Percentiles rank a stretch among this genome's conserved stretches.
These are phyloP conservation scores for Dendrolimus houi DNA, from an alignment of 2,888 invertebrate species.

Conservation along the genomic window DNA sequence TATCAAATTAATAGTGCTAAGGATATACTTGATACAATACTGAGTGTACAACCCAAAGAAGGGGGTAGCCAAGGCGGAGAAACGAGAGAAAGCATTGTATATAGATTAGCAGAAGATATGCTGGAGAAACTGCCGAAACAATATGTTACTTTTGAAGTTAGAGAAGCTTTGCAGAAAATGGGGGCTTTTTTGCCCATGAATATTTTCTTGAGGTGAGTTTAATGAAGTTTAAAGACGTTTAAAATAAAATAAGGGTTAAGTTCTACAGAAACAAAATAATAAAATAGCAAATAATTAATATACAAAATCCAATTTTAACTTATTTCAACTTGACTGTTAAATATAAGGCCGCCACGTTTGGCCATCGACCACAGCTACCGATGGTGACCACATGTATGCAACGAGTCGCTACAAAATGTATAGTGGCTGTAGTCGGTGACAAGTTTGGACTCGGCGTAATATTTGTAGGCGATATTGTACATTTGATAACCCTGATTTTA, in stretches of 20 bases:
- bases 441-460: too few species aligned
- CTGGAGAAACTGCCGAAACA: slow-evolving; percentile 84
- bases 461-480: too few species aligned
- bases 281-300: not conserved
- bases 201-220: slow-evolving; percentile 85
- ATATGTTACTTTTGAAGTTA: slow-evolving; percentile 92
- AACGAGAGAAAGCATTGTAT: slow-evolving; percentile 94
- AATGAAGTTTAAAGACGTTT: too few species aligned
- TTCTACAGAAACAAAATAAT: too few species aligned
- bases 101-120: slow-evolving; percentile 96
- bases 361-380: too few species aligned
- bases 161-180: slow-evolving; percentile 92
- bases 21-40: slow-evolving; percentile 93
- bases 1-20: slow-evolving; percentile 98
- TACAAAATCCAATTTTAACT: not conserved
- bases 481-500: too few species aligned
- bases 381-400: too few species aligned
- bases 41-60: slow-evolving; percentile 98
- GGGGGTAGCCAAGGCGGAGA: slow-evolving; percentile 94
- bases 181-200: slow-evolving; percentile 96
- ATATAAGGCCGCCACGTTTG: not conserved
- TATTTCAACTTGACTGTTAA: not conserved
- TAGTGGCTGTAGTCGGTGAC: too few species aligned
- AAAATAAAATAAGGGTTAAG: too few species aligned
- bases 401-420: too few species aligned